Evolutionary conservation across 2,113 vertebrate genomes (phyloP).

Genomic region (Rallus limicola): DNA sequence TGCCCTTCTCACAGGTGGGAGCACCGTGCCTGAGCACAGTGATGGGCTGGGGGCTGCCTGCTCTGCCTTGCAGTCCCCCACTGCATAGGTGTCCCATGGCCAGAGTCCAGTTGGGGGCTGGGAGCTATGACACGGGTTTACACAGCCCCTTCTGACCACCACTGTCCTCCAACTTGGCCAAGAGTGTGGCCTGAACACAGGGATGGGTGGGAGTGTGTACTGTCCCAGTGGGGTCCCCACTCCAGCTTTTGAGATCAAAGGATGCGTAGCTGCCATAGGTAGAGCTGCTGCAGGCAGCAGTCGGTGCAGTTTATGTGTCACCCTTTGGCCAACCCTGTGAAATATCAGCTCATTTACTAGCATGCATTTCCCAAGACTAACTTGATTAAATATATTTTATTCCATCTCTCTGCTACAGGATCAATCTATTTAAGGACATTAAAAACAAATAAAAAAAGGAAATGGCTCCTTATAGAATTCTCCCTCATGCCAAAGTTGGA

Average conservation of each 20-base stretch:
- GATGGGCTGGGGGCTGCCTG: neutral
- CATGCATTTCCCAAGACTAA: neutral
- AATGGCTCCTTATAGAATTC: neutral
- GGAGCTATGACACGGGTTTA: neutral
- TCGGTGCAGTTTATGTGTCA: accelerated
- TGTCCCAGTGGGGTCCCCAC: neutral
- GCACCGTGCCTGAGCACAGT: neutral
- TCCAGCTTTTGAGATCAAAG: neutral
- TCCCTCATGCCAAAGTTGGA: neutral
- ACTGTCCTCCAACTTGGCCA: accelerated
- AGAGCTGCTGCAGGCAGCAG: neutral
- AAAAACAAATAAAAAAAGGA: neutral
- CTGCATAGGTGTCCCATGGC: neutral
- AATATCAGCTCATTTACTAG: neutral
- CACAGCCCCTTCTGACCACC: neutral
- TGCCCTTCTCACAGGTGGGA: neutral
- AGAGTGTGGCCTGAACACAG: neutral
- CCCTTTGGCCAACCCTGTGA: neutral
- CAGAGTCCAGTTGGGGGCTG: neutral
- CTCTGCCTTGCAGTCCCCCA: neutral
- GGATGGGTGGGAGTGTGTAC: accelerated
- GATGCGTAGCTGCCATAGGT: neutral
- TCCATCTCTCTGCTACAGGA: neutral
- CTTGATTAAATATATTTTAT: neutral
- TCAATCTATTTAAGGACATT: neutral